Evolutionary conservation across 2,888 invertebrate species (phyloP).

Genomic region (Agonopterix heracliana): DNA sequence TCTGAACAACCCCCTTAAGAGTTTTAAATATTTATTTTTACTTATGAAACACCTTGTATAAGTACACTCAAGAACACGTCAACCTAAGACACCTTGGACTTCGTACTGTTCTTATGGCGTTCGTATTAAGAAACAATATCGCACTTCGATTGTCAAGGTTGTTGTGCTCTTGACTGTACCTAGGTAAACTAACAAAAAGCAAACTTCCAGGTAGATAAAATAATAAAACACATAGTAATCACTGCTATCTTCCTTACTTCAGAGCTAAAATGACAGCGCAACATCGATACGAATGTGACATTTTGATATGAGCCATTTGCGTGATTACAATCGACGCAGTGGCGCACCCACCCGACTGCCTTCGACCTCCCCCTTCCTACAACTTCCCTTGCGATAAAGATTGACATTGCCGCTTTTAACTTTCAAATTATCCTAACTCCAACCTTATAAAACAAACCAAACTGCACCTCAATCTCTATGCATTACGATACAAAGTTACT

Average conservation of each 20-base stretch:
- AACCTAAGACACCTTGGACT: too few relatives aligned
- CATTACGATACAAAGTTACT: conserved; percentile 38
- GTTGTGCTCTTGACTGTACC: too few relatives aligned
- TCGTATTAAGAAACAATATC: too few relatives aligned
- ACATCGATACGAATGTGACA: conserved; percentile 67
- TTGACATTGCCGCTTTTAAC: conserved; percentile 67
- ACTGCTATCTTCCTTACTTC: conserved; percentile 11
- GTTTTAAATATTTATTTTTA: too few relatives aligned
- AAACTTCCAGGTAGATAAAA: too few relatives aligned
- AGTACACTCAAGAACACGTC: too few relatives aligned
- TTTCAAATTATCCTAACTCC: conserved; percentile 65
- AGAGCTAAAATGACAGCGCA: conserved; percentile 54
- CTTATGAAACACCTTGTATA: too few relatives aligned
- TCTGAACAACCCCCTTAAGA: too few relatives aligned
- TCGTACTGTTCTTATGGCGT: too few relatives aligned
- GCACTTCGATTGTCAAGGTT: too few relatives aligned
- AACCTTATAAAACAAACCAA: conserved; percentile 30
- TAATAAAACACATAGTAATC: too few relatives aligned
- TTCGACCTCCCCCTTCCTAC: conserved; percentile 51
- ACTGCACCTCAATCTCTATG: conserved; percentile 32
- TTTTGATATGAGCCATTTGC: conserved; percentile 74
- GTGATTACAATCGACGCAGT: conserved; percentile 73
- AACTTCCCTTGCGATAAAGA: conserved; percentile 74
- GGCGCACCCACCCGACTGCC: conserved; percentile 59
- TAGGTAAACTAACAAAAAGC: too few relatives aligned